Conservation (phyloP, 2,113 vertebrate species). For the Thymallus thymallus region DNA sequence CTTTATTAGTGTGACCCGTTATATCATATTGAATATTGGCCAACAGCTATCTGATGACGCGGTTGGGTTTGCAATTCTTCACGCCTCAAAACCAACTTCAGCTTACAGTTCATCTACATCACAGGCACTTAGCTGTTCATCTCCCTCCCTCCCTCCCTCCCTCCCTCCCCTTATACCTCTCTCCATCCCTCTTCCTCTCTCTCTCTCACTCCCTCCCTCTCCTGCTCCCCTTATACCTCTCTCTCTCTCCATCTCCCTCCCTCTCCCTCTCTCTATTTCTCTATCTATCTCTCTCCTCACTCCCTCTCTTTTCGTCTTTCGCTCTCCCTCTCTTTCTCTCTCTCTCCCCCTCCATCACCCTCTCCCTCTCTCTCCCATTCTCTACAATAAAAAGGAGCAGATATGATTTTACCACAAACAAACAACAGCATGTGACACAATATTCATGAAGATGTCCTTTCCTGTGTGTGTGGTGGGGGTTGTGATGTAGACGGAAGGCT, state of each 20-base stretch:
- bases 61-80: conserved; percentile 14
- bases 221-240: no score
- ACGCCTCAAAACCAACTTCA: conserved; percentile 33
- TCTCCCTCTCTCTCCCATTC: not conserved
- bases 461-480: conserved; percentile 3
- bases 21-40: not conserved
- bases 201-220: not conserved
- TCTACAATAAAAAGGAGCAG: not conserved
- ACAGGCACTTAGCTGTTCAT: not conserved
- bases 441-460: not conserved
- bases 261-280: not conserved
- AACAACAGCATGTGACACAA: not conserved
- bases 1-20: not conserved
- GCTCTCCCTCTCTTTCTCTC: conserved; percentile 10
- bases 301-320: not conserved
- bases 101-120: conserved; percentile 43
- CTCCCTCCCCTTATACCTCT: not conserved
- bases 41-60: not conserved
- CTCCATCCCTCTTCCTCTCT: no score
- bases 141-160: not conserved
- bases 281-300: not conserved
- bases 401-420: not conserved
- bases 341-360: not conserved
- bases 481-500: not conserved
- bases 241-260: not conserved